Percentiles rank a stretch among this genome's conserved stretches.
phyloP scores from a whole-genome alignment of 92 coral and sea anemone genomes.

The Zoanthus sociatus region DNA sequence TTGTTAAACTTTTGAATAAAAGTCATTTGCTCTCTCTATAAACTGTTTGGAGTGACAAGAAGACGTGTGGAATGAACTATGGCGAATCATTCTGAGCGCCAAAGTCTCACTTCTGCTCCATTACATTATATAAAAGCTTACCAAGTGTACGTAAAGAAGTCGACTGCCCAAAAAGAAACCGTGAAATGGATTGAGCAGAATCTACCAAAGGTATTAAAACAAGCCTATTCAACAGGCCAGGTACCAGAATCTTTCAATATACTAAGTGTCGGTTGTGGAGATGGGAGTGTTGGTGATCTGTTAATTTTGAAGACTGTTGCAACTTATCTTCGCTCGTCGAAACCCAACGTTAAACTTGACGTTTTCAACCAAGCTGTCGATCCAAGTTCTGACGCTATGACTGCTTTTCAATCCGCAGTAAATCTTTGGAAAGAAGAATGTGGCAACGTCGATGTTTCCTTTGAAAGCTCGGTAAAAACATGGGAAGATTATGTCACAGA shows the following conservation, averaged over 20 bases:
- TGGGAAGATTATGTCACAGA: constrained; percentile 42
- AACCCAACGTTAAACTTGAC: neutral
- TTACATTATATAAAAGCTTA: constrained; percentile 27
- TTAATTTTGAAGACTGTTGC: constrained; percentile 29
- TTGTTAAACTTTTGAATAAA: neutral
- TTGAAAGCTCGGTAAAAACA: constrained; percentile 28
- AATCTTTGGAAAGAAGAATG: constrained; percentile 14
- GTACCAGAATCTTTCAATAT: constrained; percentile 34
- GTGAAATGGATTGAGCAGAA: constrained; percentile 18
- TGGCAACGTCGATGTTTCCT: constrained; percentile 12
- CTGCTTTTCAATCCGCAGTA: neutral
- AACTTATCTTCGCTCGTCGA: neutral
- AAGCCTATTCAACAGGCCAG: neutral
- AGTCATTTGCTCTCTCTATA: neutral
- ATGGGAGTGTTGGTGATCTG: constrained; percentile 47
- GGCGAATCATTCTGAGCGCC: constrained; percentile 6
- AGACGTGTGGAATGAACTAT: neutral
- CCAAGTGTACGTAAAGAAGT: constrained; percentile 12
- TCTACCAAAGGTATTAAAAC: constrained; percentile 6
- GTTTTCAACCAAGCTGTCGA: constrained; percentile 51
- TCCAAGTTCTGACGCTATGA: constrained; percentile 24
- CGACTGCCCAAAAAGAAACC: constrained; percentile 14
- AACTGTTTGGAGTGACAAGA: neutral
- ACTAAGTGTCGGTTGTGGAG: constrained; percentile 49
- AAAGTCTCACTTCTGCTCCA: constrained; percentile 23